Base-by-base conservation (phyloP, 2,797 vertebrate genomes). In the Silurus lanzhouensis region DNA sequence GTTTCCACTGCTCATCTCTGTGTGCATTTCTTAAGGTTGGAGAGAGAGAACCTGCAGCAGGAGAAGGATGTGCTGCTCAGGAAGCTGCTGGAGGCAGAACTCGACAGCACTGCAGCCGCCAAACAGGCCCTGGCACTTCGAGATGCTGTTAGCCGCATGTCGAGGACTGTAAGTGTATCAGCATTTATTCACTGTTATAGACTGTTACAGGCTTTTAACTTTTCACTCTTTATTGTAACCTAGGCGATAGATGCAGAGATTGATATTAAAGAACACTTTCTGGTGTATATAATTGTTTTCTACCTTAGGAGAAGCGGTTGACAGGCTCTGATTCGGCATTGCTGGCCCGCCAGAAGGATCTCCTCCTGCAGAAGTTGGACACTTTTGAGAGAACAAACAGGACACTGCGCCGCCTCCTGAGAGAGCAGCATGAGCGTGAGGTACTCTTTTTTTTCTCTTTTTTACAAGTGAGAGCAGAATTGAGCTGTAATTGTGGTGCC, bases 311-410 rank as follows among this genome's bases (percentile, higher is more conserved):
- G 85, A 95, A 97, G 88, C 93, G 94, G 88, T 92, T 96, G 91
- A 95, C 95, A 0, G 94, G 93, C 82, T 93, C 96, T 0, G 96
- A 97, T 72, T 91, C 96, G 19, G 95, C 94, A 44, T 89, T 91
- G 9, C 86, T 98, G 60, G 94, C 92, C 17, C 93, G 92, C 81
- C 96, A 98, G 87, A 97, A 97, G 86, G 96, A 97, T 77, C 93
- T 97, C 79, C 92, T 98, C 88, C 90, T 98, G 17, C 96, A 97
- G 92, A 98, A 98, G 82, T 86, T 99, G 92, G 95, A 95, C 88
- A 96, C 95, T 0, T 98, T 98, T 84, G 97, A 97, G 89, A 94
- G 95, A 87, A 97, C 97, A 60, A 99, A 98, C 91, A 91, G 92
- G 82, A 94, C 94, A 0, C 96, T 99, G 46, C 93, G 96, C 25